These are phyloP conservation scores for Lycaon pictus DNA, from an alignment of 2,113 vertebrate species.

Conservation along the genomic window DNA sequence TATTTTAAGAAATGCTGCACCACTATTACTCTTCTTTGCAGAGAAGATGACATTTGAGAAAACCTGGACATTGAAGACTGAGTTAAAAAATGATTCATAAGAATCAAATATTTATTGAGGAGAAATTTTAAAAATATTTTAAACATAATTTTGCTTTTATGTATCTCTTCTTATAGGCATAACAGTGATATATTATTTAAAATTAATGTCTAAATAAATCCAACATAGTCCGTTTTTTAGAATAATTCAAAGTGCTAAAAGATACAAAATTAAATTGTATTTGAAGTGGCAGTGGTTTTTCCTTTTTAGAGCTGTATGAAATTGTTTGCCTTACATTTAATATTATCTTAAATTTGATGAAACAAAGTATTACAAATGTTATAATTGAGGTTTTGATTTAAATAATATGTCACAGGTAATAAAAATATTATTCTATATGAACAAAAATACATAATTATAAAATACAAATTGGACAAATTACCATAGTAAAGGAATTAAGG, in stretches of 20 bases:
- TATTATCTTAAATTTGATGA: neutral
- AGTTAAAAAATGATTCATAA: neutral
- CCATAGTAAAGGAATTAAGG: neutral
- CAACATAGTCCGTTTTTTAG: neutral
- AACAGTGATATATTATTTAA: neutral
- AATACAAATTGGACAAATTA: neutral
- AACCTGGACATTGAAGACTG: neutral
- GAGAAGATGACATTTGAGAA: neutral
- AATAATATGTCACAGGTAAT: neutral
- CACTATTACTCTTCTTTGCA: neutral
- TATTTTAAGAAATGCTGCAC: neutral
- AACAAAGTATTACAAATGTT: neutral
- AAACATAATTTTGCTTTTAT: slow-evolving; percentile 6
- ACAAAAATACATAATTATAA: neutral
- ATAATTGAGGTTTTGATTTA: neutral
- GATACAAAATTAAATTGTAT: neutral
- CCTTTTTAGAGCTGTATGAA: neutral
- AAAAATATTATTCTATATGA: neutral
- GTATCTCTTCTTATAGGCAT: neutral
- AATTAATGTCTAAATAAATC: neutral
- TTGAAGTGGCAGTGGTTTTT: neutral
- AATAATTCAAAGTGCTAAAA: neutral
- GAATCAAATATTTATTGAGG: neutral
- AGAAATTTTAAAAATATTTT: neutral
- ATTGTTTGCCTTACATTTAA: neutral